A percentile compares a stretch with the other conserved stretches of the same genome.
Conservation (phyloP, 2,888 invertebrate genomes). For the Drepana falcataria region DNA sequence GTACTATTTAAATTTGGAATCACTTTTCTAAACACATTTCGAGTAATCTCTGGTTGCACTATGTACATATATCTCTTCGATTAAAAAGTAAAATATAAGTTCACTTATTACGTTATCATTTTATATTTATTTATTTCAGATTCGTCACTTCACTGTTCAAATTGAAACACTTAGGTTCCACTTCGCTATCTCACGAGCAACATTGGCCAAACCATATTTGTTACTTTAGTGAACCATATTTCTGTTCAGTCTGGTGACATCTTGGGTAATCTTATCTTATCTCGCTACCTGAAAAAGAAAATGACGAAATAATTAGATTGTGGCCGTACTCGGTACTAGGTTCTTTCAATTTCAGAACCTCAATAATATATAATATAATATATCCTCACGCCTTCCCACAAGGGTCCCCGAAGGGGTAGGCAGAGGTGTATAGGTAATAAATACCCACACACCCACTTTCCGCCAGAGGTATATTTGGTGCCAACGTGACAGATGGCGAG, state of each 20-base stretch:
- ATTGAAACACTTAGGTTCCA: background rate
- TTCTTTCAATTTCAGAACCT: too few species aligned
- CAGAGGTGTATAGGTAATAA: too few species aligned
- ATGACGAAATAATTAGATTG: slow-evolving; percentile 17
- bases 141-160: background rate
- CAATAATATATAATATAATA: too few species aligned
- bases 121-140: background rate
- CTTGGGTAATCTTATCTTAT: slow-evolving; percentile 22
- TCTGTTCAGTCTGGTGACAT: slow-evolving; percentile 13
- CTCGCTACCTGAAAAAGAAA: slow-evolving; percentile 29
- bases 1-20: slow-evolving; percentile 4
- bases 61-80: background rate
- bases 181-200: background rate
- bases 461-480: too few species aligned
- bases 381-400: too few species aligned
- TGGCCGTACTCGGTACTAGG: background rate
- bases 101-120: slow-evolving; percentile 4
- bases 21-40: slow-evolving; percentile 17
- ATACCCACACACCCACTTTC: too few species aligned
- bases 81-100: background rate
- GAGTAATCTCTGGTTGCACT: slow-evolving; percentile 4
- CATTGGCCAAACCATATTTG: slow-evolving; percentile 7
- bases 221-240: slow-evolving; percentile 6
- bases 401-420: too few species aligned
- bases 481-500: too few species aligned